phyloP scores from a whole-genome alignment of 2,113 vertebrate genomes.

The Zosterops hypoxanthus region DNA sequence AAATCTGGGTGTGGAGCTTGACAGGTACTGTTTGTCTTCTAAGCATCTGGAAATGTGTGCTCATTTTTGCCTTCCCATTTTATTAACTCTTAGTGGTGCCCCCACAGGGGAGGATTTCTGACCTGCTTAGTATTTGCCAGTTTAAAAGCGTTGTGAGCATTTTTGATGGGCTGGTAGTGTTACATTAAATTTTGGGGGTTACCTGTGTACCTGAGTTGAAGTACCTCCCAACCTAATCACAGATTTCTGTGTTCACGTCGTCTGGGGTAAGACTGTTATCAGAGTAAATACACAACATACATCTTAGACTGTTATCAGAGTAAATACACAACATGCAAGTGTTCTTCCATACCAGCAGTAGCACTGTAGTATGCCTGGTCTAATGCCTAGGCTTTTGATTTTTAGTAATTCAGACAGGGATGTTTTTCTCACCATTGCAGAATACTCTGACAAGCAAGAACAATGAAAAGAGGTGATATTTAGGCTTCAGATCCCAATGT shows the following conservation, averaged over 20 bases:
- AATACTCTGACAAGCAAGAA: background rate
- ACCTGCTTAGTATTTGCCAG: background rate
- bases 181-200: background rate
- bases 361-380: background rate
- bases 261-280: background rate
- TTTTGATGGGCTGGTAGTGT: background rate
- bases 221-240: background rate
- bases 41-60: background rate
- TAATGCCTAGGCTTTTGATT: background rate
- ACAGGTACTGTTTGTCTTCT: background rate
- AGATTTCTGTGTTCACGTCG: background rate
- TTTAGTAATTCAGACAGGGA: background rate
- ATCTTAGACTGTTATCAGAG: background rate
- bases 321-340: background rate
- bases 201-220: background rate
- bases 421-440: background rate
- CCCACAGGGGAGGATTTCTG: background rate
- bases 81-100: background rate
- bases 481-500: background rate
- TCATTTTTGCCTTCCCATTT: background rate
- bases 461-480: background rate
- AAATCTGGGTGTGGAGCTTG: background rate
- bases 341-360: background rate
- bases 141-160: background rate
- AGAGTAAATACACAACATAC: background rate